Percentiles rank a stretch among this genome's conserved stretches.
phyloP scores from a whole-genome alignment of 2,888 invertebrate genomes.

The Clanis bilineata region DNA sequence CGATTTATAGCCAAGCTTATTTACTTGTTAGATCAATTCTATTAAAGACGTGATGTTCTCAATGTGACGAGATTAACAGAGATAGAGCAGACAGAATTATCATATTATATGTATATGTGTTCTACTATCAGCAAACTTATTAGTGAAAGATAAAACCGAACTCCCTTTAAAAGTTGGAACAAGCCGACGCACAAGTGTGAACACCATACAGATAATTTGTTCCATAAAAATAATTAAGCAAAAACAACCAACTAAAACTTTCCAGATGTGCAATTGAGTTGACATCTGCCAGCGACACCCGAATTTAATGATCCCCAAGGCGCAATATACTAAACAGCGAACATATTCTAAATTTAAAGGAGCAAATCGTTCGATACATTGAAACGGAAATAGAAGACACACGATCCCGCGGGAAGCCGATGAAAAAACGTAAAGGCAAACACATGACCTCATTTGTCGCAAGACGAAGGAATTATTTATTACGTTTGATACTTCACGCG shows the following conservation, averaged over 20 bases:
- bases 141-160: not conserved
- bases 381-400: slow-evolving; percentile 81
- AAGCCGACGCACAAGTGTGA: slow-evolving; percentile 3
- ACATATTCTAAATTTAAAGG: slow-evolving; percentile 76
- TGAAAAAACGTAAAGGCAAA: slow-evolving; percentile 78
- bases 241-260: slow-evolving; percentile 41
- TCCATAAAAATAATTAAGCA: slow-evolving; percentile 28
- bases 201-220: slow-evolving; percentile 42
- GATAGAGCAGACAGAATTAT: not conserved
- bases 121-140: not conserved
- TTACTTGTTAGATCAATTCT: not conserved
- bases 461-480: slow-evolving; percentile 77
- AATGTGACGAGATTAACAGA: not conserved
- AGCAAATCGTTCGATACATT: slow-evolving; percentile 78
- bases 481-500: slow-evolving; percentile 73
- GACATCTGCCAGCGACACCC: slow-evolving; percentile 65
- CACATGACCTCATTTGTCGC: slow-evolving; percentile 82
- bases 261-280: slow-evolving; percentile 62
- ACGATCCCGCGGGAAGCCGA: slow-evolving; percentile 78
- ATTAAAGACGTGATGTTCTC: not conserved
- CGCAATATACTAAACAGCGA: slow-evolving; percentile 76
- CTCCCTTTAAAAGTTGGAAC: not conserved
- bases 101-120: too few species aligned
- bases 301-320: slow-evolving; percentile 76
- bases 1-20: slow-evolving; percentile 12